Evolutionary conservation across 2,797 vertebrate genomes (phyloP).

Genomic region (Coregonus suidteri): DNA sequence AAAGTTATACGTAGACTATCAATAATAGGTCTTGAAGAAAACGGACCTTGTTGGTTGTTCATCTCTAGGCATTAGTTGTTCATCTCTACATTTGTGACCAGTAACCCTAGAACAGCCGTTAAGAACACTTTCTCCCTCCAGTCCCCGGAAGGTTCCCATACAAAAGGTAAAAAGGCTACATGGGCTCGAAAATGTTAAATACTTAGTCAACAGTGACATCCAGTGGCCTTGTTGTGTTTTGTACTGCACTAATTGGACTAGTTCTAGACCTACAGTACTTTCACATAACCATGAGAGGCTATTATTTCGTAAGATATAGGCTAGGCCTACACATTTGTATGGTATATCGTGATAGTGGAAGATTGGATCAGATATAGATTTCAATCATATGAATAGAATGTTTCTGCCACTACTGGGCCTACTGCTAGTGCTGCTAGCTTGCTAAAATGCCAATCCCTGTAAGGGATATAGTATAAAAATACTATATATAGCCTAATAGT

Average conservation of each 20-base stretch:
- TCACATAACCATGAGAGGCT: neutral
- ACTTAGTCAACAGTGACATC: slow-evolving; percentile 42
- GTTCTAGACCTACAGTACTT: neutral
- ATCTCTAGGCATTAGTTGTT: neutral
- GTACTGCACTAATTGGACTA: neutral
- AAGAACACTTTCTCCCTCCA: neutral
- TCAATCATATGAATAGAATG: too few species aligned
- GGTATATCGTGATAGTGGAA: neutral
- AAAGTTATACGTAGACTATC: neutral
- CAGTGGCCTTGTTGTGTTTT: slow-evolving; percentile 31
- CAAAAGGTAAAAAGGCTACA: neutral
- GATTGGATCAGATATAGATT: too few species aligned
- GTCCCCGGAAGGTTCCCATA: neutral
- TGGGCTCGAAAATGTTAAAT: neutral
- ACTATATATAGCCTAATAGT: too few species aligned
- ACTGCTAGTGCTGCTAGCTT: too few species aligned
- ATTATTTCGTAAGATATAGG: too few species aligned
- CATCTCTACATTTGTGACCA: neutral
- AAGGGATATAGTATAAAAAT: too few species aligned
- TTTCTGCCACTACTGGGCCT: too few species aligned
- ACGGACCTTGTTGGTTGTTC: neutral
- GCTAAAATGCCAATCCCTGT: too few species aligned
- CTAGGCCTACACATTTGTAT: too few species aligned
- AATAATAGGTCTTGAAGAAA: neutral
- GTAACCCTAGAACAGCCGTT: neutral